These are phyloP conservation scores for Anthoscopus minutus DNA, from an alignment of 2,113 vertebrate species.

Conservation along the genomic window DNA sequence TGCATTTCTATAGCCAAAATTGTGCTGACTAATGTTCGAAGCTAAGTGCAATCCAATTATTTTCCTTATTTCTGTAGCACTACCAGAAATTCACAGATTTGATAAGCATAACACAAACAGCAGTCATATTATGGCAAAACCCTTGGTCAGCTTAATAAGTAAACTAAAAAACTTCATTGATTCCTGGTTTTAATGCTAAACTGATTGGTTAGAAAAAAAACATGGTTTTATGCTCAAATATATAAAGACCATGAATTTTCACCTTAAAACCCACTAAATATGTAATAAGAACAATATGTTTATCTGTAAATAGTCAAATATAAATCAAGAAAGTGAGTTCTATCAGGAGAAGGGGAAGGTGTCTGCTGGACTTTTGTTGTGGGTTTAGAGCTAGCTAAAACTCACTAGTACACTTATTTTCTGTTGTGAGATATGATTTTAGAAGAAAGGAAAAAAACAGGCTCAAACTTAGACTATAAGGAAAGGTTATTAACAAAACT, in stretches of 20 bases:
- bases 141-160: not conserved
- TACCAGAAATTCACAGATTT: not conserved
- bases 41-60: not conserved
- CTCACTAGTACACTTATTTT: too few relatives aligned
- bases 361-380: not conserved
- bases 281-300: not conserved
- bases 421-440: too few relatives aligned
- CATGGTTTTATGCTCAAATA: not conserved
- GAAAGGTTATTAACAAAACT: too few relatives aligned
- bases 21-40: not conserved
- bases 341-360: not conserved
- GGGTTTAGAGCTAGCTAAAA: too few relatives aligned
- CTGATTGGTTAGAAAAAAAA: not conserved
- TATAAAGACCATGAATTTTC: not conserved
- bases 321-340: not conserved
- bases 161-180: not conserved
- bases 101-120: not conserved
- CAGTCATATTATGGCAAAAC: not conserved
- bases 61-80: not conserved
- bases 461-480: too few relatives aligned
- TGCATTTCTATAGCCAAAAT: not conserved
- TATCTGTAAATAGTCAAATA: not conserved
- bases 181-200: not conserved
- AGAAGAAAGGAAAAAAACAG: too few relatives aligned
- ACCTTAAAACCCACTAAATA: not conserved